Evolutionary conservation across 2,113 vertebrate species (phyloP).

Genomic region (Pituophis catenifer): DNA sequence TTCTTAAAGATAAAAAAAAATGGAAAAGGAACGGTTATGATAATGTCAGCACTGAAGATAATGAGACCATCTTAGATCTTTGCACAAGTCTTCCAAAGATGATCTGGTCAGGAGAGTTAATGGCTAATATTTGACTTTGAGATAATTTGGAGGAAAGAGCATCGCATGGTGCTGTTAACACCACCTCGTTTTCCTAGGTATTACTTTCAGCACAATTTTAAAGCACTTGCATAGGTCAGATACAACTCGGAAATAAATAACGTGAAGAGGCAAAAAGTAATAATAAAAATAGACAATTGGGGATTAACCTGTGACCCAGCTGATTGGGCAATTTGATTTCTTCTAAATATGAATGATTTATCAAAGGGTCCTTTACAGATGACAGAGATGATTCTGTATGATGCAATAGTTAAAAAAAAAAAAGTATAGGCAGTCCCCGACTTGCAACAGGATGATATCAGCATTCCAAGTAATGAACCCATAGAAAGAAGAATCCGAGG

Average conservation of each 20-base stretch:
- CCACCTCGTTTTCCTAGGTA: conserved; percentile 19
- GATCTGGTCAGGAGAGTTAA: conserved; percentile 63
- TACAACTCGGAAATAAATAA: conserved; percentile 35
- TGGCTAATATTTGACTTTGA: conserved; percentile 59
- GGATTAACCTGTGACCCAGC: conserved; percentile 18
- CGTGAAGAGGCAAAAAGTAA: conserved; percentile 2
- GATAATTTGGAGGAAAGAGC: conserved; percentile 50
- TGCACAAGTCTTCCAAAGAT: conserved; percentile 53
- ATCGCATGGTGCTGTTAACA: conserved; percentile 28
- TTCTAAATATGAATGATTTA: conserved; percentile 7
- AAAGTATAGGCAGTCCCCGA: background rate
- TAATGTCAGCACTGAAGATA: conserved; percentile 53
- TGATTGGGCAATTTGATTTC: background rate
- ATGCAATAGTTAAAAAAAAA: background rate
- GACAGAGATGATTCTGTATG: background rate
- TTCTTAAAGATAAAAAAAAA: background rate
- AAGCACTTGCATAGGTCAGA: conserved; percentile 16
- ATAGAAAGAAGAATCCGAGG: too few relatives aligned
- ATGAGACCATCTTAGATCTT: conserved; percentile 53
- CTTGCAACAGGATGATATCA: background rate
- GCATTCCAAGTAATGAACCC: too few relatives aligned
- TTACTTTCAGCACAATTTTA: conserved; percentile 17
- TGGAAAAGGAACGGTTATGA: conserved; percentile 50
- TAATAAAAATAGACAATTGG: background rate
- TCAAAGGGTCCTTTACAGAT: background rate